Base-by-base conservation (phyloP, 2,888 invertebrate genomes). In the Lasius fuliginosus region DNA sequence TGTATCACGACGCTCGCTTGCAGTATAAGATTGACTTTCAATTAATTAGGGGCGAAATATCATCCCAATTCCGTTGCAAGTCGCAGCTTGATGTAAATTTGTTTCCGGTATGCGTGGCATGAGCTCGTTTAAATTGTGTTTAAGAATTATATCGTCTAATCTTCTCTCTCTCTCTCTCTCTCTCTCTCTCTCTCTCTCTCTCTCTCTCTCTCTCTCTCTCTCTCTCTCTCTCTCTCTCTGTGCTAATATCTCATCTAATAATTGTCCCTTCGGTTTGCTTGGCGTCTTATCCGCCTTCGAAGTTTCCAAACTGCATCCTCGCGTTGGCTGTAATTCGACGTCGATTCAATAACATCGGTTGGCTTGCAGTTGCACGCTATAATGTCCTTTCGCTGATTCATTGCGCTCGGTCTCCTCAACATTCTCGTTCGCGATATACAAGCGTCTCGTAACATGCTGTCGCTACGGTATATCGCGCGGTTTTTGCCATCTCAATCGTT, bases 241-340 rank as follows among this genome's bases (percentile, higher is more conserved):
- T 15, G 9, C 46, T 8, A 18, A 79, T 33, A 33, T 33, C 42
- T 79, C 60, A 12, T 30, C 56, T 27, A 58, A 77, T 15, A 11
- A 42, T 30, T 23, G 49, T 49, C 3, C 18, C 9, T 40, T 42
- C 42, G 42, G n/a, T 18, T 15, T 33, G 42, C 30, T 40, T 23
- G 36, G 4, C 42, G 15, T 60, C 15, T 23, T 36, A 36, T 67
- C 40, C 40, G 9, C 15, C 40, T 11, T 15, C 18, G 18, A 40
- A 77, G 49, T 76, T 75, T 36, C 33, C 33, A 69, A 69, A 69
- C 49, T 69, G 33, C 49, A 11, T 69, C 6, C n/a, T 40, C 68
- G 15, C 27, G 46, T 75, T 15, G 62, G 23, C 36, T 23, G 2
- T 23, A 49, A 64, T 49, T 33, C 36, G 64, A 36, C 64, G n/a